A percentile compares a stretch with the other conserved stretches of the same genome.
These are phyloP conservation scores for Probosciger aterrimus DNA, from an alignment of 2,113 vertebrate species.

Conservation along the genomic window DNA sequence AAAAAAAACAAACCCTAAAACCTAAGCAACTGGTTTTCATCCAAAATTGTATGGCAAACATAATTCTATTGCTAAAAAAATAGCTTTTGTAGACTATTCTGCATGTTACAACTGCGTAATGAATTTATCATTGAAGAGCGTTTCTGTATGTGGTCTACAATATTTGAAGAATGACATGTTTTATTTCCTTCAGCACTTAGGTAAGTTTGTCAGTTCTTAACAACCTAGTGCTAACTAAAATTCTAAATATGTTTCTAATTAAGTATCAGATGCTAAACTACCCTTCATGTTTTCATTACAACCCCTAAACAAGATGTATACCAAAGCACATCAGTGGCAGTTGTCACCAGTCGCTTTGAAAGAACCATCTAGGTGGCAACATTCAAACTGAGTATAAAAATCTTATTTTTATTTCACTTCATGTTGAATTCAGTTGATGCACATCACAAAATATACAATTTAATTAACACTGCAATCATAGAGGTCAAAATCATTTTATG, in stretches of 20 bases:
- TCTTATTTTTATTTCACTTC: not conserved
- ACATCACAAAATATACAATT: not conserved
- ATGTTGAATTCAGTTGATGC: not conserved
- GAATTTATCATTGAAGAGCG: not conserved
- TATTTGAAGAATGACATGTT: not conserved
- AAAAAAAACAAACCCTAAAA: slow-evolving; percentile 31
- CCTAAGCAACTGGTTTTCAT: not conserved
- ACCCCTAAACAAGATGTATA: not conserved
- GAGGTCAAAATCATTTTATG: not conserved
- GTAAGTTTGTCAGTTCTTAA: not conserved
- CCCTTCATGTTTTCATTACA: not conserved
- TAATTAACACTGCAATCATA: slow-evolving; percentile 13
- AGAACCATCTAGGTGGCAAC: not conserved
- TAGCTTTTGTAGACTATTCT: not conserved
- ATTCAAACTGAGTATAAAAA: not conserved
- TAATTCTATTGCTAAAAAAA: not conserved
- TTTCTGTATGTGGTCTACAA: not conserved
- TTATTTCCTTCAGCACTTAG: not conserved
- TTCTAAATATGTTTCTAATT: not conserved
- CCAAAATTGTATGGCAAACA: not conserved
- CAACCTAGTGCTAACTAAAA: not conserved
- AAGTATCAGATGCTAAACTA: not conserved
- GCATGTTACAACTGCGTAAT: not conserved
- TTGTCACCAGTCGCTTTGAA: not conserved
- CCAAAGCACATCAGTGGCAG: not conserved